Evolutionary conservation across 2,888 invertebrate genomes (phyloP).

Genomic region (Agrypnus murinus): DNA sequence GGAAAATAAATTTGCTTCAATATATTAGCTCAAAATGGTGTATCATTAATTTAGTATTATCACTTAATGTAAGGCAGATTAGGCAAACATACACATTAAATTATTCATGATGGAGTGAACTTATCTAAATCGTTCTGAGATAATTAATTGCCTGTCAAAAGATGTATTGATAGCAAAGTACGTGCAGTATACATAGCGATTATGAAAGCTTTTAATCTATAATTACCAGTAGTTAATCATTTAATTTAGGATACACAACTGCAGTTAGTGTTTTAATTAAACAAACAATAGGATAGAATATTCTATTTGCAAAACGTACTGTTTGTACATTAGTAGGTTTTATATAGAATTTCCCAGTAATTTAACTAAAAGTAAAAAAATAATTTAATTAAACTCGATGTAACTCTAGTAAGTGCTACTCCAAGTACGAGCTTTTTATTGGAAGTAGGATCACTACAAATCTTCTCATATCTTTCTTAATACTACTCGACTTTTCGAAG

Average conservation of each 20-base stretch:
- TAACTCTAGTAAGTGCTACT: not conserved
- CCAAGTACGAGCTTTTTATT: not conserved
- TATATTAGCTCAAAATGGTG: not conserved
- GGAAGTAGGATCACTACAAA: not conserved
- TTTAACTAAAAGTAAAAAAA: too few species aligned
- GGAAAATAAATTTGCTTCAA: conserved; percentile 1
- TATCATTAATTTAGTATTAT: conserved; percentile 21
- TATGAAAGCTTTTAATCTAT: not conserved
- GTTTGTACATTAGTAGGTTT: too few species aligned
- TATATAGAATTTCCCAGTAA: too few species aligned
- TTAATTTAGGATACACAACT: too few species aligned
- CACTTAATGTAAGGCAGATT: conserved; percentile 13
- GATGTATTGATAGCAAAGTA: conserved; percentile 10
- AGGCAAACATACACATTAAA: conserved; percentile 2
- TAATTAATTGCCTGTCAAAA: conserved; percentile 26
- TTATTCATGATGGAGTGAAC: conserved; percentile 7
- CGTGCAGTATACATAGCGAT: not conserved
- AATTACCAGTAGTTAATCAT: too few species aligned
- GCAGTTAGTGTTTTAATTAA: too few species aligned
- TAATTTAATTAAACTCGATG: too few species aligned
- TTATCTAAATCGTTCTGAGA: conserved; percentile 14
- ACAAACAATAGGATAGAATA: too few species aligned
- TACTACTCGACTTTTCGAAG: conserved; percentile 4
- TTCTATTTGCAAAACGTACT: too few species aligned
- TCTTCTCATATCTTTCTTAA: conserved; percentile 7